phyloP scores from a whole-genome alignment of 2,888 invertebrate genomes.

The Branchellion lobata region DNA sequence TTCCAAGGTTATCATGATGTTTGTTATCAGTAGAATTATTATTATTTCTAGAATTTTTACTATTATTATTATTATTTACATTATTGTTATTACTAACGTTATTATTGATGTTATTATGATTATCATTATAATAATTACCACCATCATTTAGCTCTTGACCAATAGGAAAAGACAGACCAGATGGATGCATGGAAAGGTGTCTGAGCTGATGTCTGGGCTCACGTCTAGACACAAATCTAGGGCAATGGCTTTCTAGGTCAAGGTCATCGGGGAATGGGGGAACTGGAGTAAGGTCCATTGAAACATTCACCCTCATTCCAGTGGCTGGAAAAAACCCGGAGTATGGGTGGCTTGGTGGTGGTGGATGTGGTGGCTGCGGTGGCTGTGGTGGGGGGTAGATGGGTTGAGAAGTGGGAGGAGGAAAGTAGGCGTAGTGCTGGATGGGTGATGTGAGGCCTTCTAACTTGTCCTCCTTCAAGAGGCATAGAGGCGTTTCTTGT shows the following conservation, averaged over 20 bases:
- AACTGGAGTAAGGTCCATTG: slow-evolving; percentile 20
- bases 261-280: not conserved
- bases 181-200: not conserved
- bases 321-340: not conserved
- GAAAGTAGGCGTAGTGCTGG: slow-evolving; percentile 34
- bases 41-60: too few relatives aligned
- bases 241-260: not conserved
- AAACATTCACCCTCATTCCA: slow-evolving; percentile 37
- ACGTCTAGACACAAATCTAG: not conserved
- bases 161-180: not conserved
- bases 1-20: too few relatives aligned
- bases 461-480: too few relatives aligned
- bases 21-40: too few relatives aligned
- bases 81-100: too few relatives aligned
- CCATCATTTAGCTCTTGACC: too few relatives aligned
- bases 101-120: too few relatives aligned
- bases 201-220: not conserved
- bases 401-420: slow-evolving; percentile 2
- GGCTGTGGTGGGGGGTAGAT: slow-evolving; percentile 19
- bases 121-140: too few relatives aligned
- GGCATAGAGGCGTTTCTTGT: too few relatives aligned
- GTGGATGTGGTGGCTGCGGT: slow-evolving; percentile 1
- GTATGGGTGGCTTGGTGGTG: not conserved
- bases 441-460: slow-evolving; percentile 17
- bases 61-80: too few relatives aligned